Evolutionary conservation across 2,797 vertebrate genomes (phyloP).

Genomic region (Tympanoctomys barrerae): DNA sequence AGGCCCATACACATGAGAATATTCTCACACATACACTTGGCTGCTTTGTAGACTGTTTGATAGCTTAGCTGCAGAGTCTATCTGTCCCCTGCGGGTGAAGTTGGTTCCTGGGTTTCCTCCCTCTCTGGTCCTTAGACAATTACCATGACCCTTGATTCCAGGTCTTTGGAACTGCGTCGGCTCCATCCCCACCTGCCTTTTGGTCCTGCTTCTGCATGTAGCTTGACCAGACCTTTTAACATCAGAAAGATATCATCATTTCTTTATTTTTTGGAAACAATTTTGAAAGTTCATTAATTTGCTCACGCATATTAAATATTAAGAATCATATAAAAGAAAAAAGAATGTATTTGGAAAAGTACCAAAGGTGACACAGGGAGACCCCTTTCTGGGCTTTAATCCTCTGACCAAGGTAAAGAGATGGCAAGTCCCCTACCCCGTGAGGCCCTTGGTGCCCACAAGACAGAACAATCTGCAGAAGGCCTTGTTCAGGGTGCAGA

Average conservation of each 20-base stretch:
- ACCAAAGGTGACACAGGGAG: not conserved
- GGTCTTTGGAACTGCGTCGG: not conserved
- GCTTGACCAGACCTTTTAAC: not conserved
- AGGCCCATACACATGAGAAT: not conserved
- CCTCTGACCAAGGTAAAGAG: not conserved
- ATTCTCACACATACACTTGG: not conserved
- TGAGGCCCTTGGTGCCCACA: rapidly evolving
- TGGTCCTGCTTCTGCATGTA: not conserved
- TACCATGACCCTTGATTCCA: not conserved
- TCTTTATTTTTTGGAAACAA: not conserved
- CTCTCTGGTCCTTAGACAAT: not conserved
- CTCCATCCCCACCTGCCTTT: not conserved
- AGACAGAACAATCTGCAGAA: rapidly evolving
- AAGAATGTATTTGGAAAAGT: not conserved
- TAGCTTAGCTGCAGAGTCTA: not conserved
- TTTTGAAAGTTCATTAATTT: not conserved
- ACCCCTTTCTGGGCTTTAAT: rapidly evolving
- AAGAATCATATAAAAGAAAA: not conserved
- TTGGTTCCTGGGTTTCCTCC: not conserved
- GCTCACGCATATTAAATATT: not conserved
- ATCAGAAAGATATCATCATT: not conserved
- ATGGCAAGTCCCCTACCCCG: rapidly evolving
- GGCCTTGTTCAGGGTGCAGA: not conserved
- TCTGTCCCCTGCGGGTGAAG: not conserved
- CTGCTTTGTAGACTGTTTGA: not conserved